Evolutionary conservation across 2,888 invertebrate species (phyloP).

Genomic region (Eurytoma californica): DNA sequence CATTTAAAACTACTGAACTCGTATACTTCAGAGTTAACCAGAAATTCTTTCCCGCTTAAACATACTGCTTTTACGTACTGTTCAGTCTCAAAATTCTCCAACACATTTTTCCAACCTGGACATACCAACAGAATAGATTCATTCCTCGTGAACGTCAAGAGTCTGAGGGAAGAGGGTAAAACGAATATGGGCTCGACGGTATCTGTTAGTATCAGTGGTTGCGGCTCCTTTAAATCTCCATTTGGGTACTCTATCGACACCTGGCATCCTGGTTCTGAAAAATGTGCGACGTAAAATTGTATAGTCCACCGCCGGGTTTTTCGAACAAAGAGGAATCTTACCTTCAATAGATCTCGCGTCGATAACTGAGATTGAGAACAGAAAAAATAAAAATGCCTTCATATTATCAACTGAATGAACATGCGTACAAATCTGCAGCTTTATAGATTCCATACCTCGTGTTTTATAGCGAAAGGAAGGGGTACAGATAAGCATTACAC

Average conservation of each 20-base stretch:
- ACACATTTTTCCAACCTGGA: slow-evolving; percentile 63
- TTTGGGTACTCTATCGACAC: slow-evolving; percentile 72
- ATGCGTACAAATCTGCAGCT: not conserved
- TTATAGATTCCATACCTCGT: not conserved
- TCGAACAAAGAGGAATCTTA: not conserved
- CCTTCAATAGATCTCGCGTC: slow-evolving; percentile 16
- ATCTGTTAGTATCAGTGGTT: slow-evolving; percentile 77
- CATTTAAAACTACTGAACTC: slow-evolving; percentile 69
- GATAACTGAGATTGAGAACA: not conserved
- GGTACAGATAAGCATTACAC: no score
- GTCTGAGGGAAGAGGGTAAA: slow-evolving; percentile 61
- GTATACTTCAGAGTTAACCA: slow-evolving; percentile 48
- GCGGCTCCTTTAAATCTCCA: slow-evolving; percentile 78
- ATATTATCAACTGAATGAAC: not conserved
- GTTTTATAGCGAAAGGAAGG: not conserved
- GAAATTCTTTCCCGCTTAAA: slow-evolving; percentile 59
- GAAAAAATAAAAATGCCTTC: slow-evolving; percentile 6
- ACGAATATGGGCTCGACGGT: slow-evolving; percentile 55
- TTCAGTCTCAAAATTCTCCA: slow-evolving; percentile 53
- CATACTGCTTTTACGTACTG: slow-evolving; percentile 58
- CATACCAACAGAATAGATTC: slow-evolving; percentile 64
- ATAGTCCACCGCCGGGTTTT: not conserved
- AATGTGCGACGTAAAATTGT: not conserved
- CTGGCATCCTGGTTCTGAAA: slow-evolving; percentile 69
- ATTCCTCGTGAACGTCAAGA: slow-evolving; percentile 57